These are phyloP conservation scores for Caenorhabditis virilis DNA, from an alignment of 2,888 invertebrate species.

Conservation along the genomic window DNA sequence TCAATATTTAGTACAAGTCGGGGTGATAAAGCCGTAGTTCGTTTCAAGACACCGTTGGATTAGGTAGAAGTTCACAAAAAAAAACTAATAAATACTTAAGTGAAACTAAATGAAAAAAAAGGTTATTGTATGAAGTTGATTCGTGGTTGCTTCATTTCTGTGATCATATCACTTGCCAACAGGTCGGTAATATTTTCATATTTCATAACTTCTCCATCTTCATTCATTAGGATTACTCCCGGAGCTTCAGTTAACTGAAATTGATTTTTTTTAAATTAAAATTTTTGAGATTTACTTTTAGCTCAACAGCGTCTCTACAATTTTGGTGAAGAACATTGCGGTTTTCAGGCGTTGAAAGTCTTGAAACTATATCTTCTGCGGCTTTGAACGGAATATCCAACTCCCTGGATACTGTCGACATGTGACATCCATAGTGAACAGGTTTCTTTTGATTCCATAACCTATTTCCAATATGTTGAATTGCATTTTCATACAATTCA, in stretches of 20 bases:
- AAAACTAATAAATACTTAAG: too few species aligned
- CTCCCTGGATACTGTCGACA: conserved; percentile 37
- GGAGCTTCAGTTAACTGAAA: conserved; percentile 35
- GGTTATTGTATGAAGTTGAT: too few species aligned
- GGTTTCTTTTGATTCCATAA: conserved; percentile 29
- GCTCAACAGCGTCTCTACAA: conserved; percentile 25
- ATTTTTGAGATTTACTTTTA: conserved; percentile 9
- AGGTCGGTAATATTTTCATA: conserved; percentile 5
- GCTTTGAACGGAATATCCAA: conserved; percentile 28
- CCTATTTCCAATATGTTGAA: conserved; percentile 25
- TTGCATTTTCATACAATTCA: conserved; percentile 25
- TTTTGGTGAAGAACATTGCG: conserved; percentile 21
- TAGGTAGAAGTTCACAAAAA: too few species aligned
- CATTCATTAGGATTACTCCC: conserved; percentile 12
- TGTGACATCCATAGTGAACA: conserved; percentile 34
- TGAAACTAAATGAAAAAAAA: too few species aligned
- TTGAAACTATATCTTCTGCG: conserved; percentile 35
- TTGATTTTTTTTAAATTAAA: not conserved
- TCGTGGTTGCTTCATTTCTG: too few species aligned
- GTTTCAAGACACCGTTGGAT: too few species aligned
- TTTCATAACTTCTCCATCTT: conserved; percentile 18
- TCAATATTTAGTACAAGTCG: too few species aligned
- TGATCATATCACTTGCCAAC: not conserved
- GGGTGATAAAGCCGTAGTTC: too few species aligned
- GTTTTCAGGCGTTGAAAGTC: conserved; percentile 29